Evolutionary conservation across 2,113 vertebrate species (phyloP).

Genomic region (Oriolus oriolus): DNA sequence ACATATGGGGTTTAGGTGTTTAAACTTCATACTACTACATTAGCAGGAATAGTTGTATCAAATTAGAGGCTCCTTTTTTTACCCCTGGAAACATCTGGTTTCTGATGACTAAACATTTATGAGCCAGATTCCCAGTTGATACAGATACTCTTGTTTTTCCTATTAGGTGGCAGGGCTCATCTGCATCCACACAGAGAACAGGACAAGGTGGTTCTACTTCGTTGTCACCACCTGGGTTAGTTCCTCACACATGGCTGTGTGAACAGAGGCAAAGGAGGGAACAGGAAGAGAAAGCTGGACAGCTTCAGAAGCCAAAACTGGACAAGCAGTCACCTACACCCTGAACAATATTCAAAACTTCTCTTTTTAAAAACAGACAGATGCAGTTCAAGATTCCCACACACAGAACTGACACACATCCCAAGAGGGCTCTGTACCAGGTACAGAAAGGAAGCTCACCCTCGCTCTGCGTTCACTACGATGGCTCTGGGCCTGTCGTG

Average conservation of each 20-base stretch:
- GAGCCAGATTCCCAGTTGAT: not conserved
- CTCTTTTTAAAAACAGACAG: not conserved
- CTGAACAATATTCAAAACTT: not conserved
- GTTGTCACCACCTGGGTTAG: not conserved
- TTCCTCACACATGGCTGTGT: not conserved
- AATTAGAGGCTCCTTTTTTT: not conserved
- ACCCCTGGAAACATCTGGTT: not conserved
- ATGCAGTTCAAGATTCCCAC: not conserved
- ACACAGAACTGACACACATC: not conserved
- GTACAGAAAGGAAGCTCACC: slow-evolving; percentile 67
- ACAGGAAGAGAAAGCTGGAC: not conserved
- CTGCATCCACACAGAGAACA: not conserved
- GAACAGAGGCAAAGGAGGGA: not conserved
- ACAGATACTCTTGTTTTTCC: not conserved
- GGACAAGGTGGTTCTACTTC: not conserved
- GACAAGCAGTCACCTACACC: not conserved
- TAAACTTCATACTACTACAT: not conserved
- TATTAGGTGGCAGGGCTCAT: not conserved
- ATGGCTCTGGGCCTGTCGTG: slow-evolving; percentile 87
- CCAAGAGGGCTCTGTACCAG: not conserved
- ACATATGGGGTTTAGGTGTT: not conserved
- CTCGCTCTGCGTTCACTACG: slow-evolving; percentile 86
- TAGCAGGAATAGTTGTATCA: not conserved
- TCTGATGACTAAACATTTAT: not conserved
- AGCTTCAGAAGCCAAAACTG: not conserved